Evolutionary conservation across 1,140 invertebrate genomes (phyloP).

Genomic region (Cherax quadricarinatus): DNA sequence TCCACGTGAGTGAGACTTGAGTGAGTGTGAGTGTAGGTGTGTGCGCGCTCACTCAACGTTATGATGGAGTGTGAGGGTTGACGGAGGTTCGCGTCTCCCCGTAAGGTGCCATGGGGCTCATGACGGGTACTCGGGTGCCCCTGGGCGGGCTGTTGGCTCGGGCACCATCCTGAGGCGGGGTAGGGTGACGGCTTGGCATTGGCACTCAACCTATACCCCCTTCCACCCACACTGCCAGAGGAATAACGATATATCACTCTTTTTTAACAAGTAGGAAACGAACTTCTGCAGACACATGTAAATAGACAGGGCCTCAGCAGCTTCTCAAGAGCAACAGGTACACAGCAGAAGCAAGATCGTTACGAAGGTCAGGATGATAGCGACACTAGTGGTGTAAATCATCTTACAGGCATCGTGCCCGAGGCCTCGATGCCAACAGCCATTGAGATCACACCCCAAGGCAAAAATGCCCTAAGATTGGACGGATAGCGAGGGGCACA

Average conservation of each 20-base stretch:
- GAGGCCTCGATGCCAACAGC: conserved; percentile 44
- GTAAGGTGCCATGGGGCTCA: conserved; percentile 24
- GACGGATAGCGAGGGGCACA: conserved; percentile 64
- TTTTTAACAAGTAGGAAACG: not conserved
- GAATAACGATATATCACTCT: not conserved
- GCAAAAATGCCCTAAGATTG: conserved; percentile 66
- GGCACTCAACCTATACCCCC: conserved; percentile 40
- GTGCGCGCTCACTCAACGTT: conserved; percentile 33
- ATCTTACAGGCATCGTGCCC: conserved; percentile 36
- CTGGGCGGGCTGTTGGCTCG: conserved; percentile 38
- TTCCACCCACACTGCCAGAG: conserved; percentile 50
- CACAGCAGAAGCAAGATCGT: not conserved
- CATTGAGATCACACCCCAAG: conserved; percentile 66
- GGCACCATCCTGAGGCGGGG: conserved; percentile 57
- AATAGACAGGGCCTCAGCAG: not conserved
- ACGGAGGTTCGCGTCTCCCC: conserved; percentile 34
- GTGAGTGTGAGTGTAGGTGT: not conserved
- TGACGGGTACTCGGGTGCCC: conserved; percentile 39
- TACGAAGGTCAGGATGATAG: not conserved
- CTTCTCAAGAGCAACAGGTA: not conserved
- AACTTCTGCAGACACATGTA: not conserved
- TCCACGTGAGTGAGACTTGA: not conserved
- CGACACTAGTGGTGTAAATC: not conserved
- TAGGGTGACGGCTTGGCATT: conserved; percentile 54
- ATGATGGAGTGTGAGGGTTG: conserved; percentile 41